phyloP scores from a whole-genome alignment of 1,140 invertebrate genomes.

The Acyrthosiphon pisum region DNA sequence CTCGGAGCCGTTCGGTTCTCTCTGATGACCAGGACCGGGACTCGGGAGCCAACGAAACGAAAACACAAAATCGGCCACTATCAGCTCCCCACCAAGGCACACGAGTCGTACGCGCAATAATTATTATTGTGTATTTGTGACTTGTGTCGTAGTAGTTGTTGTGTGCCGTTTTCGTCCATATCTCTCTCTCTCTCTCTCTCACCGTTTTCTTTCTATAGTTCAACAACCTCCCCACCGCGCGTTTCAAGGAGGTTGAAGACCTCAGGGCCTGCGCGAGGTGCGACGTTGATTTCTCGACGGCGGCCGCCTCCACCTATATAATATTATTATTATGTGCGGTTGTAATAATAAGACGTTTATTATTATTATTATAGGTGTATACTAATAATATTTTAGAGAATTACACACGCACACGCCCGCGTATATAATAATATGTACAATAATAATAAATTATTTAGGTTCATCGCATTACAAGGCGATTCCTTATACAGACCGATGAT shows the following conservation, averaged over 20 bases:
- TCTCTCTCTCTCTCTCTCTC: background rate
- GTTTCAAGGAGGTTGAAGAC: conserved; percentile 57
- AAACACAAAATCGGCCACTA: conserved; percentile 45
- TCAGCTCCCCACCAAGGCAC: conserved; percentile 28
- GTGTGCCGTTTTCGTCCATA: background rate
- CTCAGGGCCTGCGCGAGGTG: background rate
- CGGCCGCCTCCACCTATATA: background rate
- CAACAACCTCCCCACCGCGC: conserved; percentile 45
- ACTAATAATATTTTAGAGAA: background rate
- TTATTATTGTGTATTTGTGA: background rate
- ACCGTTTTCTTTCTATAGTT: conserved; percentile 1
- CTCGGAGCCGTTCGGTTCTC: background rate
- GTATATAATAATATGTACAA: background rate
- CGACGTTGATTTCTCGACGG: conserved; percentile 40
- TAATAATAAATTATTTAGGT: background rate
- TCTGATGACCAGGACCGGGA: background rate
- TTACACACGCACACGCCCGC: background rate
- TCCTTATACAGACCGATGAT: background rate
- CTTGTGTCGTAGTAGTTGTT: background rate
- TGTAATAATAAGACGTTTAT: too few relatives aligned
- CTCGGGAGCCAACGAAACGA: conserved; percentile 6
- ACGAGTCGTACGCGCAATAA: background rate
- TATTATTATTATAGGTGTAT: background rate
- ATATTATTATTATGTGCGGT: background rate
- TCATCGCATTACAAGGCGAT: background rate